phyloP scores from a whole-genome alignment of 2,113 vertebrate genomes.

The Macquaria australasica region DNA sequence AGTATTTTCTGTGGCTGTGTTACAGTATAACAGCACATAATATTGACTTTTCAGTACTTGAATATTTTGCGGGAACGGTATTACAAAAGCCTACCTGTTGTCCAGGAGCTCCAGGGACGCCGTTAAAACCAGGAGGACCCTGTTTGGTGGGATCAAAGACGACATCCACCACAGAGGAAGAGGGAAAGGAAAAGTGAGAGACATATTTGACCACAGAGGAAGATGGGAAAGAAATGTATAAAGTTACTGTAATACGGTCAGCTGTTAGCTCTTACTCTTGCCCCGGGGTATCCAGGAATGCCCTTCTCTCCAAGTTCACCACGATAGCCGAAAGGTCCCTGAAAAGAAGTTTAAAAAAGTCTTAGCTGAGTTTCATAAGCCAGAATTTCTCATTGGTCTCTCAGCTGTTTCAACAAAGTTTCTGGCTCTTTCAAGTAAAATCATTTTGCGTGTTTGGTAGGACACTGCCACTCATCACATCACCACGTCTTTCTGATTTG shows the following conservation, averaged over 20 bases:
- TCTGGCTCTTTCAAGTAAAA: not conserved
- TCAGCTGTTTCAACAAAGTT: not conserved
- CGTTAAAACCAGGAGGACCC: conserved; percentile 89
- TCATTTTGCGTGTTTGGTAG: not conserved
- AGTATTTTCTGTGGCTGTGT: not conserved
- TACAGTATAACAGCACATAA: not conserved
- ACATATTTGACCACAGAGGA: not conserved
- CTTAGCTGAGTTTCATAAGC: not conserved
- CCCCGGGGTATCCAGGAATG: conserved; percentile 91
- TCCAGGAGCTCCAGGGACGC: conserved; percentile 85
- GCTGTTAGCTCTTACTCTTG: conserved; percentile 84
- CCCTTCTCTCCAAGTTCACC: conserved; percentile 93
- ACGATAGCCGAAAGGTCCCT: conserved; percentile 84
- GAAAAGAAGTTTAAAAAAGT: conserved; percentile 35
- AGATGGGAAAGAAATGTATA: not conserved
- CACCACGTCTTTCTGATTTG: not conserved
- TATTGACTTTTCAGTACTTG: not conserved
- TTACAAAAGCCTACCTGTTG: conserved; percentile 80
- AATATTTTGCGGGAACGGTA: not conserved
- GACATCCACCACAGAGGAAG: conserved; percentile 54
- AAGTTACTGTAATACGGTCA: not conserved
- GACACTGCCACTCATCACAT: not conserved
- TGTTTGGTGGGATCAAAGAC: conserved; percentile 64
- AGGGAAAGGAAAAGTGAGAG: not conserved
- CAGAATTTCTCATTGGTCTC: not conserved